Percentiles rank a stretch among this genome's conserved stretches.
These are phyloP conservation scores for Apotomis turbidana DNA, from an alignment of 2,888 invertebrate genomes.

Conservation along the genomic window DNA sequence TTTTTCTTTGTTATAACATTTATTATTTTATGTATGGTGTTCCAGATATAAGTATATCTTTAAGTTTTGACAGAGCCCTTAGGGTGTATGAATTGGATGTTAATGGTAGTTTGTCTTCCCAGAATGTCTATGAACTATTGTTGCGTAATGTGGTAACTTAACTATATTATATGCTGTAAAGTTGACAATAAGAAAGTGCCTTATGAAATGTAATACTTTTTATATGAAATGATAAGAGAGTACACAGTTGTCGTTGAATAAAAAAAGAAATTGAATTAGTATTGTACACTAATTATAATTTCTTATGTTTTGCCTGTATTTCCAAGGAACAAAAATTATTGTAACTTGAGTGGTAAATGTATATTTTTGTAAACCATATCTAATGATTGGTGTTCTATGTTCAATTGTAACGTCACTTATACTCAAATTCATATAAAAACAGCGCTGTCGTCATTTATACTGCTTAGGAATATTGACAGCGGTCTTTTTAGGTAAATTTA, in stretches of 20 bases:
- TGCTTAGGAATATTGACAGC: too few species aligned
- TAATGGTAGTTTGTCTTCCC: slow-evolving; percentile 8
- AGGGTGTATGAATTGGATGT: slow-evolving; percentile 44
- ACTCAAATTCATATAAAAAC: too few species aligned
- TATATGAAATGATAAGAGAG: neutral
- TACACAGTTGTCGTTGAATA: neutral
- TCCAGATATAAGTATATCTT: slow-evolving; percentile 42
- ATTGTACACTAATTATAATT: too few species aligned
- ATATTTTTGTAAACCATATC: too few species aligned
- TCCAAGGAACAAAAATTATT: too few species aligned
- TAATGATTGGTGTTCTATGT: too few species aligned
- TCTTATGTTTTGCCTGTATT: too few species aligned
- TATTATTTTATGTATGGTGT: slow-evolving; percentile 45
- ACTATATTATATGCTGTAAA: slow-evolving; percentile 18
- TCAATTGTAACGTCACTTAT: too few species aligned
- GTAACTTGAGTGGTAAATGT: too few species aligned
- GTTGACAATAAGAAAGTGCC: slow-evolving; percentile 26
- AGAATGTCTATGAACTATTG: slow-evolving; percentile 8
- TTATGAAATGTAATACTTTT: slow-evolving; percentile 22
- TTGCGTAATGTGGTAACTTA: slow-evolving; percentile 9
- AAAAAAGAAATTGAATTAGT: too few species aligned
- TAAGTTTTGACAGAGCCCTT: slow-evolving; percentile 45
- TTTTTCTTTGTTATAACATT: slow-evolving; percentile 47
- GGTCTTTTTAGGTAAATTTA: too few species aligned
- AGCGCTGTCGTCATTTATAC: too few species aligned